Percentiles rank a stretch among this genome's conserved stretches.
These are phyloP conservation scores for Sebastes itinus DNA, from an alignment of 2,797 vertebrate genomes.

Conservation along the genomic window DNA sequence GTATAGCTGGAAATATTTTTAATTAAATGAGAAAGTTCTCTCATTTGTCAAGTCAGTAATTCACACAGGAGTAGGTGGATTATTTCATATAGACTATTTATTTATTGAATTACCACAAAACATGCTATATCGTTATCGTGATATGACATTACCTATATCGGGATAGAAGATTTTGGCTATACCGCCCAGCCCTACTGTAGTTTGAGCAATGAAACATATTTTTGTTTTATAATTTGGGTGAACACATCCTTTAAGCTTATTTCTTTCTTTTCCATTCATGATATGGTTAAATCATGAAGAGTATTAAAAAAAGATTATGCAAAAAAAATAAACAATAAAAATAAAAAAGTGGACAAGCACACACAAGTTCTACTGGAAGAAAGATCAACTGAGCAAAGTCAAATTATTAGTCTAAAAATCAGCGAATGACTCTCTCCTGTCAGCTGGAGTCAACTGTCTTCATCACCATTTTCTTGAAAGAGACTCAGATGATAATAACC, in stretches of 20 bases:
- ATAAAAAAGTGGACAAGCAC: not conserved
- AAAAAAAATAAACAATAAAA: not conserved
- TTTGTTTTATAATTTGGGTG: not conserved
- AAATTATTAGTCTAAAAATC: not conserved
- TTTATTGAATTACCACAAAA: too few species aligned
- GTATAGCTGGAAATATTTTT: too few species aligned
- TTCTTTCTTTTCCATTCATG: not conserved
- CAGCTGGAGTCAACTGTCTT: not conserved
- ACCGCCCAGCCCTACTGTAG: too few species aligned
- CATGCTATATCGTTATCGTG: too few species aligned
- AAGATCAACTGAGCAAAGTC: not conserved
- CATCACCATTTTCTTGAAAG: not conserved
- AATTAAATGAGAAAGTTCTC: too few species aligned
- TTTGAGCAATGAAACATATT: accelerated
- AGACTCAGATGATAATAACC: not conserved
- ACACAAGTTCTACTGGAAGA: not conserved
- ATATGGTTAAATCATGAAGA: not conserved
- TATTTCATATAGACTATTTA: too few species aligned
- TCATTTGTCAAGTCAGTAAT: too few species aligned
- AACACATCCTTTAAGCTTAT: not conserved
- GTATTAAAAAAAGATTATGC: not conserved
- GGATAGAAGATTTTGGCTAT: too few species aligned
- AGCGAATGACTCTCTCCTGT: not conserved
- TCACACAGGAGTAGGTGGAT: too few species aligned
- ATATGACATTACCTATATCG: too few species aligned